A percentile compares a stretch with the other conserved stretches of the same genome.
Evolutionary conservation across 2,888 invertebrate genomes (phyloP).

Genomic region (Hermodice carunculata): DNA sequence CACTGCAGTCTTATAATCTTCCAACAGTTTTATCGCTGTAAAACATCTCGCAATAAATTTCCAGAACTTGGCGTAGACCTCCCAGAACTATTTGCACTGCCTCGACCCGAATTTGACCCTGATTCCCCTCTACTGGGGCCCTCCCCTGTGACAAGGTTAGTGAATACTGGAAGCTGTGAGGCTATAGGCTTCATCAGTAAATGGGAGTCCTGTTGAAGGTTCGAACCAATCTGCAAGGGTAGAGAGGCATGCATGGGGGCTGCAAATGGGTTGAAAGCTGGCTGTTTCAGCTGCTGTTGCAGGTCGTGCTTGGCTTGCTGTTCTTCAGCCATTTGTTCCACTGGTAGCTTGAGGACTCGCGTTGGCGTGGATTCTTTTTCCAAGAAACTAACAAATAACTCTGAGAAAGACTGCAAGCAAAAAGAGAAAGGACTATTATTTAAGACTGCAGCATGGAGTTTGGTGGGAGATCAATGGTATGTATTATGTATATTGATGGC

Average conservation of each 20-base stretch:
- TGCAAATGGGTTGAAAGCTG: constrained; percentile 64
- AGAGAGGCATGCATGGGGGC: constrained; percentile 60
- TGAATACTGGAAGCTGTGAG: constrained; percentile 49
- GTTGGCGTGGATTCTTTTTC: constrained; percentile 79
- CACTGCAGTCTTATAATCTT: no score
- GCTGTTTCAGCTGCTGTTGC: constrained; percentile 45
- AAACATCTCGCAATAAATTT: constrained; percentile 58
- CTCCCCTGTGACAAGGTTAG: constrained; percentile 37
- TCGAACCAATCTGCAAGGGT: not conserved
- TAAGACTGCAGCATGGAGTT: no score
- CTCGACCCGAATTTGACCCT: not conserved
- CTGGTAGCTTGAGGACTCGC: constrained; percentile 64
- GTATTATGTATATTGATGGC: no score
- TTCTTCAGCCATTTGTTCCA: constrained; percentile 67
- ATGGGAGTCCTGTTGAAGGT: constrained; percentile 19
- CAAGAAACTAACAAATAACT: constrained; percentile 83
- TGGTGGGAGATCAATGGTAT: no score
- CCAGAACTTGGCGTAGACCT: constrained; percentile 50
- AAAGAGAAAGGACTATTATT: constrained; percentile 18
- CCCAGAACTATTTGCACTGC: constrained; percentile 43
- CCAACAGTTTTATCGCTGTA: constrained; percentile 31
- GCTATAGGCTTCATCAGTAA: constrained; percentile 50
- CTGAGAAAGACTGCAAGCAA: constrained; percentile 75
- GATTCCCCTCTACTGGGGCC: constrained; percentile 16
- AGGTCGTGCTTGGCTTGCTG: constrained; percentile 54